phyloP scores from a whole-genome alignment of 2,113 vertebrate species.

The Notarius lentiginosus region DNA sequence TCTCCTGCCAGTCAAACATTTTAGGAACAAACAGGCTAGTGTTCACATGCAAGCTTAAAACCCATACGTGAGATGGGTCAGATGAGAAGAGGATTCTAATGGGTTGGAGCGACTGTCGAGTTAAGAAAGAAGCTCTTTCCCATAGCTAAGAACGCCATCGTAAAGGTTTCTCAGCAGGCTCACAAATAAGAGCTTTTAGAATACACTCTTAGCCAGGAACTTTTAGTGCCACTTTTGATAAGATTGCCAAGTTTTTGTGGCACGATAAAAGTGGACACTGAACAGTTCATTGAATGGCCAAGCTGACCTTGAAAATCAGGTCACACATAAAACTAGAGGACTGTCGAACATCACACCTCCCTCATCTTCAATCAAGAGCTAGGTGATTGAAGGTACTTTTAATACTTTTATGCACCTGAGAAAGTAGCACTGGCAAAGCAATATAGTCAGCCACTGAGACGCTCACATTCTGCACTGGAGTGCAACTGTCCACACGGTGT shows the following conservation, averaged over 20 bases:
- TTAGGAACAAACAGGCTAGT: not conserved
- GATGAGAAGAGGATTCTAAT: not conserved
- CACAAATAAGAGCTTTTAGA: not conserved
- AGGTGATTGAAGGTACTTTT: not conserved
- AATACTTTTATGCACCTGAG: not conserved
- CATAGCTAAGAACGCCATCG: not conserved
- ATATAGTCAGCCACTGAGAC: not conserved
- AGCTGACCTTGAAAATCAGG: not conserved
- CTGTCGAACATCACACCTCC: not conserved
- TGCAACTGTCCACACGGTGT: slow-evolving; percentile 65
- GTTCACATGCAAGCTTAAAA: not conserved
- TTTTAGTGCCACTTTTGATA: not conserved
- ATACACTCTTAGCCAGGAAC: not conserved
- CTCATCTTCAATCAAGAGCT: not conserved
- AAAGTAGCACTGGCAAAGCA: not conserved
- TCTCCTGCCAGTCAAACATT: not conserved
- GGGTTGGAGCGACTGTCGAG: too few relatives aligned
- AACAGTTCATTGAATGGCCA: not conserved
- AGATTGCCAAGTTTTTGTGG: not conserved
- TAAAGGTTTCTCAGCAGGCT: not conserved
- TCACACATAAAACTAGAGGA: not conserved
- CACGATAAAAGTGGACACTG: not conserved
- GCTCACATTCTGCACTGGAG: slow-evolving; percentile 44
- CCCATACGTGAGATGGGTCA: not conserved
- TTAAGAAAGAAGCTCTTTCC: not conserved